Conservation (phyloP, 2,888 invertebrate species). For the Amblyjoppa fuscipennis region DNA sequence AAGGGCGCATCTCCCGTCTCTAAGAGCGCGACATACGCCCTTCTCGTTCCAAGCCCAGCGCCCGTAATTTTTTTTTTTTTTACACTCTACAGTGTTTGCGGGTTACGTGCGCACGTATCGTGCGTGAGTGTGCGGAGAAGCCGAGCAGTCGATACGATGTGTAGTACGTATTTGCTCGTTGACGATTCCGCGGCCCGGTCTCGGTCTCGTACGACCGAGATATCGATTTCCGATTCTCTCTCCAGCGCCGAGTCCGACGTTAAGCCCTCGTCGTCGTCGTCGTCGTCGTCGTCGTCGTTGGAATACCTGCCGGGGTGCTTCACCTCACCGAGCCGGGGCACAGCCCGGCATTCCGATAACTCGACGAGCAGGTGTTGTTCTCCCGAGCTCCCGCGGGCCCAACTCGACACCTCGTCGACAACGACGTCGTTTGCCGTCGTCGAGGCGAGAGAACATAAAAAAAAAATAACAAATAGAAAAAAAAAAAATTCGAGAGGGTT, state of each 20-base stretch:
- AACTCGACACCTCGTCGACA: neutral
- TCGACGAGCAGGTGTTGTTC: slow-evolving; percentile 20
- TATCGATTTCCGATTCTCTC: slow-evolving; percentile 71
- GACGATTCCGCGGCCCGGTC: slow-evolving; percentile 7
- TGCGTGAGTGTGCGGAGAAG: slow-evolving; percentile 4
- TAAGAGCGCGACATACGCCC: too few relatives aligned
- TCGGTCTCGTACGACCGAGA: slow-evolving; percentile 44
- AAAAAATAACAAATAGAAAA: too few relatives aligned
- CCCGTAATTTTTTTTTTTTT: neutral
- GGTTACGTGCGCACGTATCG: neutral
- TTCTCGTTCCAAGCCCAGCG: too few relatives aligned
- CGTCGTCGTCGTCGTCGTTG: slow-evolving; percentile 21
- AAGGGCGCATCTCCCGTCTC: too few relatives aligned
- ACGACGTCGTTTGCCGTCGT: neutral
- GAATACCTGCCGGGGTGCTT: slow-evolving; percentile 53
- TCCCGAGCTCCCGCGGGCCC: slow-evolving; percentile 14
- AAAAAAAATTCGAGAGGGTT: too few relatives aligned
- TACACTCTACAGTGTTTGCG: neutral
- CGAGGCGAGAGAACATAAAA: neutral
- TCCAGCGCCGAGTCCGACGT: slow-evolving; percentile 60
- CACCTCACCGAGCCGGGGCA: slow-evolving; percentile 32
- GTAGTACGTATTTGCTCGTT: slow-evolving; percentile 18
- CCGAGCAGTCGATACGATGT: slow-evolving; percentile 6
- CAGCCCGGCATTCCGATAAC: slow-evolving; percentile 5
- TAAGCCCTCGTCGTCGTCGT: slow-evolving; percentile 52